phyloP scores from a whole-genome alignment of 1,140 invertebrate genomes.

The Ridgeia piscesae region DNA sequence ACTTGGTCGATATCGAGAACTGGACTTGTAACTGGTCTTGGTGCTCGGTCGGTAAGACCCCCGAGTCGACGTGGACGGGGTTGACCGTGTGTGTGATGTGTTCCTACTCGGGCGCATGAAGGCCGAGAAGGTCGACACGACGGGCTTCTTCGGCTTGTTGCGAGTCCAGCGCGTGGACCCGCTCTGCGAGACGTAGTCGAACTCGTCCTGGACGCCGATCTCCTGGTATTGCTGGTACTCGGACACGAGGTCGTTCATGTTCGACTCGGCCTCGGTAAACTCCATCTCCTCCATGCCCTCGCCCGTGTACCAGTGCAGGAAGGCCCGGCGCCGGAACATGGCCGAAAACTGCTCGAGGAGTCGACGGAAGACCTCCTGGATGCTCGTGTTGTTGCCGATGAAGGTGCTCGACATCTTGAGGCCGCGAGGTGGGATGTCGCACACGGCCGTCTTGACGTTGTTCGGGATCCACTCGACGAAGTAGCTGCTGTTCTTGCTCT shows the following conservation, averaged over 20 bases:
- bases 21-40: neutral
- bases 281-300: constrained; percentile 68
- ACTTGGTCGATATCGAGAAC: neutral
- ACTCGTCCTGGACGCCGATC: constrained; percentile 77
- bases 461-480: constrained; percentile 59
- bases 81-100: neutral
- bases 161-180: constrained; percentile 48
- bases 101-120: neutral
- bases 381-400: constrained; percentile 69
- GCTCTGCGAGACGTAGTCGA: constrained; percentile 76
- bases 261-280: constrained; percentile 74
- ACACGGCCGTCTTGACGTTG: constrained; percentile 61
- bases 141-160: neutral
- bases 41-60: neutral
- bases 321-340: constrained; percentile 90
- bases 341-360: constrained; percentile 82
- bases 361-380: constrained; percentile 76
- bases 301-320: constrained; percentile 86
- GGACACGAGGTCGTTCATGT: constrained; percentile 84
- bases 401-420: constrained; percentile 73
- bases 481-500: constrained; percentile 68
- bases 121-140: neutral
- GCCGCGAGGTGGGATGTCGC: constrained; percentile 67
- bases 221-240: constrained; percentile 93
- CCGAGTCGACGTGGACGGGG: neutral